phyloP scores from a whole-genome alignment of 1,140 invertebrate genomes.

The Metopolophium dirhodum region DNA sequence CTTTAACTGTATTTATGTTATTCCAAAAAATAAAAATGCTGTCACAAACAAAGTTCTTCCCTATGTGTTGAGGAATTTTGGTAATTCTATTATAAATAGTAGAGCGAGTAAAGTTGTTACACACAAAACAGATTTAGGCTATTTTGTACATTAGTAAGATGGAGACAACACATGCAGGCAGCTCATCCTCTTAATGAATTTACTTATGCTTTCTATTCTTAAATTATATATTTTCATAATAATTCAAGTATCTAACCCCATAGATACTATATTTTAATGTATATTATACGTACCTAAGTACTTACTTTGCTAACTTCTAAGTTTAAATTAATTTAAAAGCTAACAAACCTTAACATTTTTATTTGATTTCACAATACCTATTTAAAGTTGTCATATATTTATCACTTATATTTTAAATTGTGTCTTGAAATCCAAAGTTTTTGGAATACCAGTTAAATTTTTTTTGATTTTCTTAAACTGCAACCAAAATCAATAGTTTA shows the following conservation, averaged over 20 bases:
- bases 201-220: not conserved
- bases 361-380: not conserved
- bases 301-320: not conserved
- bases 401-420: not conserved
- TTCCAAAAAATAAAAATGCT: too few relatives aligned
- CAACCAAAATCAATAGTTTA: not conserved
- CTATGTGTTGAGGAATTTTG: too few relatives aligned
- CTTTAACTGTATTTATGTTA: too few relatives aligned
- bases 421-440: not conserved
- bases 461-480: not conserved
- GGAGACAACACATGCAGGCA: too few relatives aligned
- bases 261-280: too few relatives aligned
- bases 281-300: not conserved
- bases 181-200: too few relatives aligned
- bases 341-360: not conserved
- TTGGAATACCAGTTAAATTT: not conserved
- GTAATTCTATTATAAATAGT: too few relatives aligned
- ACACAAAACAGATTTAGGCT: too few relatives aligned
- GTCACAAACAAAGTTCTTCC: too few relatives aligned
- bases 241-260: too few relatives aligned
- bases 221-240: not conserved
- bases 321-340: not conserved
- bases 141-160: too few relatives aligned
- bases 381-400: not conserved
- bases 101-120: too few relatives aligned